A percentile compares a stretch with the other conserved stretches of the same genome.
phyloP scores from a whole-genome alignment of 2,797 vertebrate genomes.

The Crocidura indochinensis region DNA sequence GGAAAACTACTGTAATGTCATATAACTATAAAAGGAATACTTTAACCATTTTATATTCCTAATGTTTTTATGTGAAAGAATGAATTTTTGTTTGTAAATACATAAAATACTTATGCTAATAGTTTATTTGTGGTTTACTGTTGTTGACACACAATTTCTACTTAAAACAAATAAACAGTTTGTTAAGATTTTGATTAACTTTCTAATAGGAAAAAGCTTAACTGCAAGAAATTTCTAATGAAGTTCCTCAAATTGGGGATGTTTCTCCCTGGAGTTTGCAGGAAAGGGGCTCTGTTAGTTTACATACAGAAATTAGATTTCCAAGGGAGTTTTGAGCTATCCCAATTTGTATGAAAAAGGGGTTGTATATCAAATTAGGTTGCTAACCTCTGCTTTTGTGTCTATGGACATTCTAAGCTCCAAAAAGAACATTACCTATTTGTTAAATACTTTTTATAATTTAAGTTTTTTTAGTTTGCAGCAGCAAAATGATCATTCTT shows the following conservation, averaged over 20 bases:
- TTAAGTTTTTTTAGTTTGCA: constrained; percentile 19
- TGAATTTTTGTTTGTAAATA: not conserved
- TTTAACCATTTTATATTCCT: not conserved
- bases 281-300: no score
- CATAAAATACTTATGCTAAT: not conserved
- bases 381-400: not conserved
- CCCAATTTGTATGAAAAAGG: no score
- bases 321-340: no score
- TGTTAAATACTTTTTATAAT: not conserved
- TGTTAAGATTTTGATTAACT: not conserved
- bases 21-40: not conserved
- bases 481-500: not conserved
- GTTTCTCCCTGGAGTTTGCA: no score
- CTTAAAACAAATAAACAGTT: not conserved
- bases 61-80: not conserved
- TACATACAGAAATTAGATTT: no score
- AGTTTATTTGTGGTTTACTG: not conserved
- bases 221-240: not conserved
- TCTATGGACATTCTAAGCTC: not conserved
- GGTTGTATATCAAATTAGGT: no score
- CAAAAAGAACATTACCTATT: not conserved
- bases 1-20: not conserved
- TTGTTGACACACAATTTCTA: not conserved
- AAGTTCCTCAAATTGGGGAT: no score
- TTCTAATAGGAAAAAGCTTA: not conserved